Evolutionary conservation across 2,113 vertebrate genomes (phyloP), one percentile per base, ranked within the genome.

Genomic region (Pogonocichla stellata): DNA sequence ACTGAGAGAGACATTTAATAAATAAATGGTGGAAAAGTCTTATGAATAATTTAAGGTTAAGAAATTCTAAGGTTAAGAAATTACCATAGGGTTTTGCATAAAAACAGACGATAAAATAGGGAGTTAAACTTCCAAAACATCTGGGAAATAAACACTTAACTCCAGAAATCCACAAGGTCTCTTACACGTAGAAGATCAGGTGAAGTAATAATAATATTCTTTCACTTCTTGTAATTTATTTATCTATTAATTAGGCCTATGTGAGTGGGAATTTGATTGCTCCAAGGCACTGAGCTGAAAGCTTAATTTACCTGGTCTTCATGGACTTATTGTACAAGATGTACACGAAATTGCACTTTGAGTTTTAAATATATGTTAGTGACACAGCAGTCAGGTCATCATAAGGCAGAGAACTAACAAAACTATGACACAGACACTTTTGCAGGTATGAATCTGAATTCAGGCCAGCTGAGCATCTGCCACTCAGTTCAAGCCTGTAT

Each of bases 141-240:
- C 56, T 85, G 69, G 24, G 87, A 94, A 90, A 89, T 87, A 92
- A 87, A 60, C 80, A 60, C 86, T 74, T 78, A 86, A 79, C 48
- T 94, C 24, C 53, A 93, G 84, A 93, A 91, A 82, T 85, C 73
- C 54, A 85, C 26, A 72, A 79, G 70, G 80, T 26, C 48, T 71
- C n/a, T 78, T 91, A 74, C 26, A 81, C 56, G 43, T 10, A 91
- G 72, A 88, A 86, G 61, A 92, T 91, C 51, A 67, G 61, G 65
- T 87, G 65, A 89, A 91, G 85, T 91, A 94, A 94, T 85, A n/a
- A 91, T 40, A 43, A 90, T 53, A 50, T 57, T 23, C 61, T 93
- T 91, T 87, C 70, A 93, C 40, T 91, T 84, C 78, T 87, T 85
- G 33, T 57, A 71, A 93, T 93, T 79, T 92, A 92, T 96, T 94